These are phyloP conservation scores for Lasioglossum lativentre DNA, from an alignment of 2,888 invertebrate genomes.

Conservation along the genomic window DNA sequence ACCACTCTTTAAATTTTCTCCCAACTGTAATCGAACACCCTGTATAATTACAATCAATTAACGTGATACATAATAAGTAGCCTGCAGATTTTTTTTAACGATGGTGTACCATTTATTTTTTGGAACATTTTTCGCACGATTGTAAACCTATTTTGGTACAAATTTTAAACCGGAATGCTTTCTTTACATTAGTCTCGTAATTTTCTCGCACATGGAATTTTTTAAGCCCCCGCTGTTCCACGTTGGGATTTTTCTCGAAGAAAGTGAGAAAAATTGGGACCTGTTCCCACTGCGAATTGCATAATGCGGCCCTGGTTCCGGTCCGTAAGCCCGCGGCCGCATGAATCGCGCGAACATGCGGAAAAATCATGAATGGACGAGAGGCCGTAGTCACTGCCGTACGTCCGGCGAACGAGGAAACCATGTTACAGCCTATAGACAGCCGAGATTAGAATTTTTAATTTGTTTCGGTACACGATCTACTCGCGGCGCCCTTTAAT, in stretches of 20 bases:
- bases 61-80: too few relatives aligned
- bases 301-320: slow-evolving; percentile 35
- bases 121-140: too few relatives aligned
- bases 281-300: not conserved
- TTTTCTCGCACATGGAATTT: not conserved
- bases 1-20: too few relatives aligned
- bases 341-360: slow-evolving; percentile 53
- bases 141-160: too few relatives aligned
- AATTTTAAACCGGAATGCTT: too few relatives aligned
- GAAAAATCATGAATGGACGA: slow-evolving; percentile 65
- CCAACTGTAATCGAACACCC: too few relatives aligned
- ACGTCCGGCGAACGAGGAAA: slow-evolving; percentile 37
- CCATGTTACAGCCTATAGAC: slow-evolving; percentile 23
- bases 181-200: not conserved
- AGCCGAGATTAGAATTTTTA: slow-evolving; percentile 39
- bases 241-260: not conserved
- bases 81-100: too few relatives aligned
- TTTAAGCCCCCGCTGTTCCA: too few relatives aligned
- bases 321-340: slow-evolving; percentile 38
- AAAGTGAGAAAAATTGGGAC: not conserved
- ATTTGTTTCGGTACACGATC: slow-evolving; percentile 11
- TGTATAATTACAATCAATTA: too few relatives aligned
- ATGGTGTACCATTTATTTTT: too few relatives aligned
- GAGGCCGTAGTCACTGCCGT: slow-evolving; percentile 19
- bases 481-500: slow-evolving; percentile 18